Conservation (phyloP, 2,113 vertebrate genomes). For the Crotalus horridus region DNA sequence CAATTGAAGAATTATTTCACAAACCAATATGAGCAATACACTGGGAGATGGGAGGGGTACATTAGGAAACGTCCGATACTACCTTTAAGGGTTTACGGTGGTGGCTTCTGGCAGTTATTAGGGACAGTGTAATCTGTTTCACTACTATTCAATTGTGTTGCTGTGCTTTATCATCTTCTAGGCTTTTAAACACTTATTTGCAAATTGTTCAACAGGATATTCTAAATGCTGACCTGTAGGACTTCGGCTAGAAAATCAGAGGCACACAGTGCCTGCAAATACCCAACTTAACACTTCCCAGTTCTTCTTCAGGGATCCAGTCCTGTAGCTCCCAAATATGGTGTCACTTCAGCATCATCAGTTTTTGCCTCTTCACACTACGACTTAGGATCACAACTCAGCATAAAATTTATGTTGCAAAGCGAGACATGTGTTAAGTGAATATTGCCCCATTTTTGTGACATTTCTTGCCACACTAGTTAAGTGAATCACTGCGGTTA, state of each 20-base stretch:
- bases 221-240: neutral
- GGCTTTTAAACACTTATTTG: neutral
- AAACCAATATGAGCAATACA: neutral
- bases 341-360: neutral
- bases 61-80: neutral
- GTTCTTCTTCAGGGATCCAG: neutral
- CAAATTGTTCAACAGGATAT: neutral
- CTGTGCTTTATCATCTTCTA: neutral
- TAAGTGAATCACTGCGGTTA: neutral
- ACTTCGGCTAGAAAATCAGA: neutral
- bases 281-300: neutral
- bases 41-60: neutral
- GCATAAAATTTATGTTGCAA: neutral
- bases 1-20: neutral
- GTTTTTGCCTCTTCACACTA: neutral
- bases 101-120: neutral
- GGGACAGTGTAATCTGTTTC: neutral
- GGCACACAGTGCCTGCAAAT: neutral
- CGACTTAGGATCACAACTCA: neutral
- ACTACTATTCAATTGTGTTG: neutral
- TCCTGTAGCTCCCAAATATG: neutral
- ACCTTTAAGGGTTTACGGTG: neutral
- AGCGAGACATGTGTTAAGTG: neutral
- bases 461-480: neutral
- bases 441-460: neutral